A percentile compares a stretch with the other conserved stretches of the same genome.
These are phyloP conservation scores for Pocillopora meandrina DNA, from an alignment of 92 coral and sea anemone genomes.

Conservation along the genomic window DNA sequence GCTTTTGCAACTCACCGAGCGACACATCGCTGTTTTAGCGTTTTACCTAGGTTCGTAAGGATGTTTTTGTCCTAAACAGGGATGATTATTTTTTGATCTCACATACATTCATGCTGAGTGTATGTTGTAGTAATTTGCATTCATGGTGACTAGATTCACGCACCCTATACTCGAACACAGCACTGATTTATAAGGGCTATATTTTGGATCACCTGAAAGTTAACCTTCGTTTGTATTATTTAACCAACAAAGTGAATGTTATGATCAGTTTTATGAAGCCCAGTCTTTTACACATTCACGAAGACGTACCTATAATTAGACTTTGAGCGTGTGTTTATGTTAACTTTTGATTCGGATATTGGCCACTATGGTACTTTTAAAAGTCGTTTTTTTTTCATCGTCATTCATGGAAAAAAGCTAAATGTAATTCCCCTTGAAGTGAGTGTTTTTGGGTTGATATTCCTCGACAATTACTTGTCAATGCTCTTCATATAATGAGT, in stretches of 20 bases:
- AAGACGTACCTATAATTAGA: too few species aligned
- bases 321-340: not conserved
- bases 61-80: not conserved
- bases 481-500: not conserved
- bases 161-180: not conserved
- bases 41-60: not conserved
- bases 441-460: too few species aligned
- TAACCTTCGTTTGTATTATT: not conserved
- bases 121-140: constrained; percentile 1
- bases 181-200: not conserved
- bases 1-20: not conserved
- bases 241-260: not conserved
- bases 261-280: too few species aligned
- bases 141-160: not conserved
- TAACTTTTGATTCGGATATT: not conserved
- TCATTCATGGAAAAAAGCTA: not conserved
- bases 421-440: too few species aligned
- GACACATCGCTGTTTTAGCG: not conserved
- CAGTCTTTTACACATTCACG: too few species aligned
- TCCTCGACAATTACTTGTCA: not conserved
- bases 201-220: not conserved
- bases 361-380: not conserved
- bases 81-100: not conserved
- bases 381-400: not conserved
- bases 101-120: not conserved